Conservation (phyloP, 2,888 invertebrate species). For the Cepaea hortensis region DNA sequence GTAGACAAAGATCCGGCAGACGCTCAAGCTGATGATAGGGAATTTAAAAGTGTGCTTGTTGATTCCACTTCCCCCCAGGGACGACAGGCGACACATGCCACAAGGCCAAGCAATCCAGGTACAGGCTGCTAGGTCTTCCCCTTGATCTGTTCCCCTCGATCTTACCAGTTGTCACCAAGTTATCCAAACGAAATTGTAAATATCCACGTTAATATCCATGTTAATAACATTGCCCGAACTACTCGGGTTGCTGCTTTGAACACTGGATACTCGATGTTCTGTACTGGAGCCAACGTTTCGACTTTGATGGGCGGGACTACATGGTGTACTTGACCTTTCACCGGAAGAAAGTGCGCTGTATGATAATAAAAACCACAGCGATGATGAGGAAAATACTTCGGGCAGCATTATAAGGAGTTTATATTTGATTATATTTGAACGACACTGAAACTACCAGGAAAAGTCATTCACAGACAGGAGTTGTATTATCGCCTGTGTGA, state of each 20-base stretch:
- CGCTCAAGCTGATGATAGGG: too few relatives aligned
- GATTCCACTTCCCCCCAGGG: too few relatives aligned
- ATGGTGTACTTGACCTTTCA: slow-evolving; percentile 66
- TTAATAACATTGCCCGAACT: slow-evolving; percentile 55
- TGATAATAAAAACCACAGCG: slow-evolving; percentile 64
- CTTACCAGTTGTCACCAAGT: too few relatives aligned
- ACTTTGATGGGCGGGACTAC: slow-evolving; percentile 64
- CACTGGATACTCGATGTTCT: slow-evolving; percentile 10
- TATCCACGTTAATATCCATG: slow-evolving; percentile 67
- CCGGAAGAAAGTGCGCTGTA: slow-evolving; percentile 63
- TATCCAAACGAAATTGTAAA: too few relatives aligned
- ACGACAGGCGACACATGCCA: too few relatives aligned
- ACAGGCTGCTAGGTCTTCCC: too few relatives aligned
- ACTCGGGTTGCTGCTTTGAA: slow-evolving; percentile 26
- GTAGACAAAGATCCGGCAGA: too few relatives aligned
- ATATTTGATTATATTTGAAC: slow-evolving; percentile 82
- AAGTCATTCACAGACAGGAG: too few relatives aligned
- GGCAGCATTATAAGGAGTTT: slow-evolving; percentile 99
- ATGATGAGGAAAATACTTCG: slow-evolving; percentile 65
- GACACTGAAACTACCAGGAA: slow-evolving; percentile 55
- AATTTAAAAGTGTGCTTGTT: too few relatives aligned
- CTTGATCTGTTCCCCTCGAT: too few relatives aligned
- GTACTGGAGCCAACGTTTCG: not conserved
- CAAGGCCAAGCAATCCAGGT: too few relatives aligned
- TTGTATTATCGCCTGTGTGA: too few relatives aligned